These are phyloP conservation scores for Drosophila varians DNA, from an alignment of 1,140 invertebrate genomes.

Conservation along the genomic window DNA sequence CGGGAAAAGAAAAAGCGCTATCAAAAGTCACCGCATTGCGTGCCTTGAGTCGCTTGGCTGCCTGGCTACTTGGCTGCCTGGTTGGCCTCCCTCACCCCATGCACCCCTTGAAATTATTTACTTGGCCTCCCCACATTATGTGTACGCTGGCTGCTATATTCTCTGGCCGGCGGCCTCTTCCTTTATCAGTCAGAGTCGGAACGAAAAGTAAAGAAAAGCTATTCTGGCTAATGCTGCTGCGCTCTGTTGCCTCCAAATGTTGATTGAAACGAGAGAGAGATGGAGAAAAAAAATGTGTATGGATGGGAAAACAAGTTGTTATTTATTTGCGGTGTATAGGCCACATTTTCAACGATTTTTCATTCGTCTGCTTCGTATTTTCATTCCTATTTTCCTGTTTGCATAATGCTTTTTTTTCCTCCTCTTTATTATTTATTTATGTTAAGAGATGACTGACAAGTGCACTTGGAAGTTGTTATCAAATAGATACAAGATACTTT, in stretches of 20 bases:
- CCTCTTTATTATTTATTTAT: conserved; percentile 20
- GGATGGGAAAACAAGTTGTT: conserved; percentile 26
- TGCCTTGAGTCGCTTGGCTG: conserved; percentile 41
- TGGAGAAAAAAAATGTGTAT: conserved; percentile 8
- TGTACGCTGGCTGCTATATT: conserved; percentile 23
- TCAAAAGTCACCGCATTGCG: conserved; percentile 39
- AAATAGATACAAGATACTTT: conserved; percentile 15
- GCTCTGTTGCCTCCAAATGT: conserved; percentile 54
- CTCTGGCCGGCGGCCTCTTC: conserved; percentile 62
- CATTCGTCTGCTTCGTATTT: conserved; percentile 27
- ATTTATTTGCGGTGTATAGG: conserved; percentile 56
- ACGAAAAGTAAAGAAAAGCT: conserved; percentile 30
- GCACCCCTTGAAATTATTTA: background rate
- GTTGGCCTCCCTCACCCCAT: background rate
- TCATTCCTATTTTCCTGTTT: conserved; percentile 63
- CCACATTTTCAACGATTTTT: conserved; percentile 65
- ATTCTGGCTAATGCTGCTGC: conserved; percentile 43
- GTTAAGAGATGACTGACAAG: conserved; percentile 56
- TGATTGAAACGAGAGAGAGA: conserved; percentile 39
- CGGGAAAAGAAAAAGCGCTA: background rate
- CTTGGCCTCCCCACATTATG: conserved; percentile 11
- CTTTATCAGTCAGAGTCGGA: conserved; percentile 56
- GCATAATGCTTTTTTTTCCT: conserved; percentile 42
- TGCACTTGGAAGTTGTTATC: conserved; percentile 46
- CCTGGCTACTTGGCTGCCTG: conserved; percentile 10